These are phyloP conservation scores for Agrypnia vestita DNA, from an alignment of 1,140 invertebrate species.

Conservation along the genomic window DNA sequence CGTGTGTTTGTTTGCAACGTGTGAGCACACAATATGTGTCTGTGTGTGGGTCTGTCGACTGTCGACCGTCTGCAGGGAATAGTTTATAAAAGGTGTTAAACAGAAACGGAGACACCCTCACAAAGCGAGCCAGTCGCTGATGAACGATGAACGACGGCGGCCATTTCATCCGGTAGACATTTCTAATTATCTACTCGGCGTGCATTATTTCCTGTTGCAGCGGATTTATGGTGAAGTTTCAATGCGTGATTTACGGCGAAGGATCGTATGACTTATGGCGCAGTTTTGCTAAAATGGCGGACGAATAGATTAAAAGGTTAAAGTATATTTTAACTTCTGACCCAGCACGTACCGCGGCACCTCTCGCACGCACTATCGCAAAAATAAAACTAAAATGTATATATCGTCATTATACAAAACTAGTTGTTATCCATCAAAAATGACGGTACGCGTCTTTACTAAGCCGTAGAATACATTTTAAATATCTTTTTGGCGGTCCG, in stretches of 20 bases:
- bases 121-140: constrained; percentile 15
- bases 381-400: too few species aligned
- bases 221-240: constrained; percentile 23
- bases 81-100: constrained; percentile 50
- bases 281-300: background rate
- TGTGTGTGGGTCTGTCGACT: background rate
- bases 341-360: too few species aligned
- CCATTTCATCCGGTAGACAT: constrained; percentile 43
- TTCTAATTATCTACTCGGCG: constrained; percentile 26
- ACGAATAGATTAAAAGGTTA: too few species aligned
- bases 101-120: constrained; percentile 9
- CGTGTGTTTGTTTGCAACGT: background rate
- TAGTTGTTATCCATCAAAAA: too few species aligned
- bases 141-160: constrained; percentile 45
- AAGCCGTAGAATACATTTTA: too few species aligned
- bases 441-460: too few species aligned
- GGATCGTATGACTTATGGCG: background rate
- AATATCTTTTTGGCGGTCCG: too few species aligned
- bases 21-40: background rate
- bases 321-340: too few species aligned
- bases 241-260: background rate
- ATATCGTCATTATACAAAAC: too few species aligned
- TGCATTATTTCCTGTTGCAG: constrained; percentile 23
- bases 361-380: too few species aligned
- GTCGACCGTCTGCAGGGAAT: background rate